Evolutionary conservation across 2,888 invertebrate genomes (phyloP).

Genomic region (Muschampia plurimacula): DNA sequence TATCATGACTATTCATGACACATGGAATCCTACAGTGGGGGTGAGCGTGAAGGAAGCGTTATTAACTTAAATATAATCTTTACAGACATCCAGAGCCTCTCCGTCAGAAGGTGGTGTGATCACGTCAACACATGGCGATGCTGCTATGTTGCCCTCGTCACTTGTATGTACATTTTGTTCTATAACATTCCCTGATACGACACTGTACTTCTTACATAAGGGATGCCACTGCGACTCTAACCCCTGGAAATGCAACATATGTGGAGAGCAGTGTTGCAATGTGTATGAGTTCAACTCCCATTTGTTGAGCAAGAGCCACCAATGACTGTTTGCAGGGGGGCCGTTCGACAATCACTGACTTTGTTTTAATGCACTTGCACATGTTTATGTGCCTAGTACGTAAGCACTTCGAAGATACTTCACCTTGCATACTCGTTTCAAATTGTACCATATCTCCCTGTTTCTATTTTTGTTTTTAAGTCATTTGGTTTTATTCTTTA

Average conservation of each 20-base stretch:
- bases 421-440: constrained; percentile 51
- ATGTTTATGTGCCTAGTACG: constrained; percentile 65
- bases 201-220: constrained; percentile 98
- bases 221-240: constrained; percentile 99
- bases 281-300: constrained; percentile 99
- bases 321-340: constrained; percentile 87
- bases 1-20: too few relatives aligned
- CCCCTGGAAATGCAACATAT: constrained; percentile 98
- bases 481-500: constrained; percentile 7
- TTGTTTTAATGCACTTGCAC: constrained; percentile 66
- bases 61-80: constrained; percentile 18
- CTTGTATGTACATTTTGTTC: constrained; percentile 96
- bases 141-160: constrained; percentile 80
- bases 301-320: constrained; percentile 96
- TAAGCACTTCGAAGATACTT: constrained; percentile 75
- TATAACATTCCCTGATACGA: constrained; percentile 97
- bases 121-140: constrained; percentile 90
- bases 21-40: too few relatives aligned
- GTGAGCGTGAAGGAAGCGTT: too few relatives aligned
- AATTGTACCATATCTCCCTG: constrained; percentile 7
- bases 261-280: constrained; percentile 97
- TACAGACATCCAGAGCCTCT: constrained; percentile 76
- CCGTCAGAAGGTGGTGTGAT: constrained; percentile 87
- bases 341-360: constrained; percentile 70
- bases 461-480: constrained; percentile 19